phyloP scores from a whole-genome alignment of 2,113 vertebrate species.

The Orientallactaga bullata region DNA sequence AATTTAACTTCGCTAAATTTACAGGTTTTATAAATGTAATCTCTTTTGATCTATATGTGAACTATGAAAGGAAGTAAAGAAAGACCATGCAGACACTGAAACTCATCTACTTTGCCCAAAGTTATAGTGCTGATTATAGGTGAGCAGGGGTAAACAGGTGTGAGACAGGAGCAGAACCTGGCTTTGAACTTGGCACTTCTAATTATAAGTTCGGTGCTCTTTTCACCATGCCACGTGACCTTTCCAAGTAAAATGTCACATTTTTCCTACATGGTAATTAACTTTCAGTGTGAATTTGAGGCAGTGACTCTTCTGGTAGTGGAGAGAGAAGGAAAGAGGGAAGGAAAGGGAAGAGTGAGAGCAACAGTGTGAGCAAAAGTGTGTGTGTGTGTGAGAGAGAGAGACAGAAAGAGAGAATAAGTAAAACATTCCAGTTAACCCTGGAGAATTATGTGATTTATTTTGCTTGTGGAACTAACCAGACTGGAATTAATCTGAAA shows the following conservation, averaged over 20 bases:
- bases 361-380: not conserved
- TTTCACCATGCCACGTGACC: constrained; percentile 60
- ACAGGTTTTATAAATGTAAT: not conserved
- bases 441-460: constrained; percentile 43
- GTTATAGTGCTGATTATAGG: constrained; percentile 18
- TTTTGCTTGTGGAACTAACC: constrained; percentile 56
- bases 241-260: constrained; percentile 76
- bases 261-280: constrained; percentile 70
- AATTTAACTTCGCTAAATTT: constrained; percentile 26
- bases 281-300: constrained; percentile 58
- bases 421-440: constrained; percentile 5
- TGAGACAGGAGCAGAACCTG: not conserved
- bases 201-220: constrained; percentile 71
- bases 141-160: not conserved
- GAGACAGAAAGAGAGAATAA: not conserved
- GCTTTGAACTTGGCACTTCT: constrained; percentile 69
- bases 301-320: not conserved
- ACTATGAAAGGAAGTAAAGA: not conserved
- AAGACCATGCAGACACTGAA: not conserved
- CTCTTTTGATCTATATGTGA: not conserved
- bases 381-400: not conserved
- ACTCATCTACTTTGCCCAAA: not conserved
- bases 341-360: not conserved
- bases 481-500: constrained; percentile 58
- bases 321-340: no score